Base-by-base conservation (phyloP, 1,140 invertebrate genomes). In the Drosophila asahinai region DNA sequence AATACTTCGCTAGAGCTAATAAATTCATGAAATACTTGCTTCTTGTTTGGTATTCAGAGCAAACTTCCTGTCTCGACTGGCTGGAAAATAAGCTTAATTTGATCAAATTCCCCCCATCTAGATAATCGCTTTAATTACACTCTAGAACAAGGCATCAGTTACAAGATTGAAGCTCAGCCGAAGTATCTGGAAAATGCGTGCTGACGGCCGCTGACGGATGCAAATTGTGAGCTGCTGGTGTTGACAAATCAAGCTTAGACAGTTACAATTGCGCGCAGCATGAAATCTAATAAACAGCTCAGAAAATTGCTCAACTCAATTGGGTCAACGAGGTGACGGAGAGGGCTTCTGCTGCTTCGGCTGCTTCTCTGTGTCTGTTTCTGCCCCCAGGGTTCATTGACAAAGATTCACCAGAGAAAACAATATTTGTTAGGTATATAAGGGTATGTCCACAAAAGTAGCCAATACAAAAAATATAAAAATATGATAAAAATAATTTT, bases 251-350 rank as follows among this genome's bases (percentile, higher is more conserved):
- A 60, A 68, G 78, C 67, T 79, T 58, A 61, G 81, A 68, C 27
- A 77, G 80, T 61, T 62, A 72, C 70, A 83, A 86, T 86, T 84
- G 77, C 51, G 67, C 77, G 60, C 62, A 62, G 77, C 80, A 77
- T 68, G 65, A 87, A 86, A 86, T 86, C 83, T 86, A 86, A 86
- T 86, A 86, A 83, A 66, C 54, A 67, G 54, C 68, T 72, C 66
- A 63, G 72, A 71, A 78, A 86, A 89, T 89, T 89, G 80, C 84
- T 83, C 84, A 76, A 87, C 76, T 73, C 60, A 87, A 81, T 90
- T 90, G 52, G 83, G 83, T 89, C 83, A 87, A 64, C 60, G 68
- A 70, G 73, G 81, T 76, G 59, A 55, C 74, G 38, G 38, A 19
- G 48, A 43, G 62, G 62, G 65, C 43, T 57, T 40, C n/a, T 61